phyloP scores from a whole-genome alignment of 2,888 invertebrate genomes.

The Cynaeus angustus region DNA sequence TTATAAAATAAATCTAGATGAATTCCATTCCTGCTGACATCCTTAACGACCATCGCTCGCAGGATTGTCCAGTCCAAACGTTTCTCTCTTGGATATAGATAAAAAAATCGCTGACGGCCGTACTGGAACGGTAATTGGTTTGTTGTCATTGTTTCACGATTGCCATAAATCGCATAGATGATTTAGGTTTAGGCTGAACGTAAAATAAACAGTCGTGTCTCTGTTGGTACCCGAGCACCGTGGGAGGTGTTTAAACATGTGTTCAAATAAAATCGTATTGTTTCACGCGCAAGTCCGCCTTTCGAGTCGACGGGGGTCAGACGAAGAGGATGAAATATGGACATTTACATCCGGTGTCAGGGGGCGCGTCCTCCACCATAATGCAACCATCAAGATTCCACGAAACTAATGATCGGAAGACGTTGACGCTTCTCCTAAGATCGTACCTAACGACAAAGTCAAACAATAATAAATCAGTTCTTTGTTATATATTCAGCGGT shows the following conservation, averaged over 20 bases:
- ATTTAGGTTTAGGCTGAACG: slow-evolving; percentile 32
- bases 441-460: slow-evolving; percentile 12
- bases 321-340: slow-evolving; percentile 61
- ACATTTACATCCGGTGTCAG: slow-evolving; percentile 61
- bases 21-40: slow-evolving; percentile 2
- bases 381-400: slow-evolving; percentile 20
- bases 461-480: slow-evolving; percentile 34
- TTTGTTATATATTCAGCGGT: slow-evolving; percentile 10
- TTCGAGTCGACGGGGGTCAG: slow-evolving; percentile 58
- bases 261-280: slow-evolving; percentile 69
- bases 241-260: slow-evolving; percentile 67
- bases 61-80: background rate
- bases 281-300: slow-evolving; percentile 65
- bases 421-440: background rate
- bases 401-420: slow-evolving; percentile 21
- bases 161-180: slow-evolving; percentile 27
- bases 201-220: slow-evolving; percentile 34
- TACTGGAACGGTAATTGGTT: slow-evolving; percentile 1
- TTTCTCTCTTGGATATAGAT: background rate
- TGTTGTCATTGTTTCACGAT: slow-evolving; percentile 11
- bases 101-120: slow-evolving; percentile 11
- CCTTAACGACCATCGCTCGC: slow-evolving; percentile 11
- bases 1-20: slow-evolving; percentile 18
- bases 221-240: slow-evolving; percentile 48
- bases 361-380: slow-evolving; percentile 19